Evolutionary conservation across 1,140 invertebrate species (phyloP).

Genomic region (Drosophila nasuta): DNA sequence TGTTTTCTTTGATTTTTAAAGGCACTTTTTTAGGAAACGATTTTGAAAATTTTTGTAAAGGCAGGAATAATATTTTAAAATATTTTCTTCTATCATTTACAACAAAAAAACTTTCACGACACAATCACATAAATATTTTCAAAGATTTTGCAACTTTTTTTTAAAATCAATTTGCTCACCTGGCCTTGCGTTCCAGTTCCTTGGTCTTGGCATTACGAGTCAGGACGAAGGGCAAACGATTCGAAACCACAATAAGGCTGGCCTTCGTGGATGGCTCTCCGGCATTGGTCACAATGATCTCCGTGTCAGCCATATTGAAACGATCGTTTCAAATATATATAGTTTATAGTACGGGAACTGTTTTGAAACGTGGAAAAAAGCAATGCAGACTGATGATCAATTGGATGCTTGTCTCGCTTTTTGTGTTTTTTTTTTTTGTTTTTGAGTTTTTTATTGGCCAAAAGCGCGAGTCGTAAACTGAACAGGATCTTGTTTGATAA

Average conservation of each 20-base stretch:
- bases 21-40: too few relatives aligned
- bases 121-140: slow-evolving; percentile 2
- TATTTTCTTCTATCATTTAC: neutral
- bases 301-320: slow-evolving; percentile 73
- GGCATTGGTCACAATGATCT: slow-evolving; percentile 81
- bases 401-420: neutral
- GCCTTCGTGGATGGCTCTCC: slow-evolving; percentile 85
- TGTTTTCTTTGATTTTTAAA: too few relatives aligned
- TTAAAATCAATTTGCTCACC: slow-evolving; percentile 87
- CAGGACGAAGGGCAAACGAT: slow-evolving; percentile 94
- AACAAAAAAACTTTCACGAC: neutral
- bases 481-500: slow-evolving; percentile 16
- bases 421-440: too few relatives aligned
- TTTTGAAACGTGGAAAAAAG: neutral
- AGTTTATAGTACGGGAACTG: neutral
- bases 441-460: neutral
- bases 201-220: slow-evolving; percentile 90
- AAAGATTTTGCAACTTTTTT: neutral
- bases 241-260: slow-evolving; percentile 95
- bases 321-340: slow-evolving; percentile 3
- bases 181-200: slow-evolving; percentile 91
- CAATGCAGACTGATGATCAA: slow-evolving; percentile 2
- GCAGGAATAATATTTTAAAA: neutral
- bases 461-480: slow-evolving; percentile 1
- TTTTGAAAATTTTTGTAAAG: neutral